Percentiles rank a stretch among this genome's conserved stretches.
phyloP scores from a whole-genome alignment of 2,797 vertebrate species.

The Neoniphon sammara region DNA sequence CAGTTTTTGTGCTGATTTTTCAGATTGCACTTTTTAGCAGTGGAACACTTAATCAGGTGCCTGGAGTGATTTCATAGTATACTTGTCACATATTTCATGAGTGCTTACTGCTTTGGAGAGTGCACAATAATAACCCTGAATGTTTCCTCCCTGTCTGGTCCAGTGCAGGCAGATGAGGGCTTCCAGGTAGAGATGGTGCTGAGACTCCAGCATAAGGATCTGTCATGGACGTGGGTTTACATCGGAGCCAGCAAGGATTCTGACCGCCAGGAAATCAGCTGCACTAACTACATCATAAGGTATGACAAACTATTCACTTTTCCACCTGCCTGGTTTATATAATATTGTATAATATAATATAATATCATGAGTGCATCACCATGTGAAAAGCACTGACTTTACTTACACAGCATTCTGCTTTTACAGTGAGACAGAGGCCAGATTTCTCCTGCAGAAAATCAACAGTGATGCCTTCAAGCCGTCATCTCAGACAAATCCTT shows the following conservation, averaged over 20 bases:
- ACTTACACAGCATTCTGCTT: conserved; percentile 11
- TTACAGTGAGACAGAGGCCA: conserved; percentile 80
- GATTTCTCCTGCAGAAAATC: conserved; percentile 74
- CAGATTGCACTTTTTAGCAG: too few relatives aligned
- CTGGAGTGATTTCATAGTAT: neutral
- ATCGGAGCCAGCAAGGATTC: conserved; percentile 62
- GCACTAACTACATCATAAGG: conserved; percentile 85
- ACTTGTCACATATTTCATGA: neutral
- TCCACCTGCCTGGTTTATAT: neutral
- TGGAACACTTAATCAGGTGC: too few relatives aligned
- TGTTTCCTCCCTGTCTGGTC: conserved; percentile 21
- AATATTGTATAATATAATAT: too few relatives aligned
- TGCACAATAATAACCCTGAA: conserved; percentile 10
- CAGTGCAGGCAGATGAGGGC: conserved; percentile 75
- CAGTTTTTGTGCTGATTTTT: too few relatives aligned
- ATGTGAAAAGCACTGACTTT: neutral
- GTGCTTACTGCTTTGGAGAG: neutral
- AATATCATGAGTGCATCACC: neutral
- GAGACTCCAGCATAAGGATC: conserved; percentile 80
- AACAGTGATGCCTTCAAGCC: conserved; percentile 52
- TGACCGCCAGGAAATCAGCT: conserved; percentile 69
- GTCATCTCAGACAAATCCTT: conserved; percentile 26
- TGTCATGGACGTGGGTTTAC: conserved; percentile 82
- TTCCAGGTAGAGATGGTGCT: conserved; percentile 77
- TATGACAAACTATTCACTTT: conserved; percentile 51